Conservation (phyloP, 2,113 vertebrate species). For the Tringa solitaria region DNA sequence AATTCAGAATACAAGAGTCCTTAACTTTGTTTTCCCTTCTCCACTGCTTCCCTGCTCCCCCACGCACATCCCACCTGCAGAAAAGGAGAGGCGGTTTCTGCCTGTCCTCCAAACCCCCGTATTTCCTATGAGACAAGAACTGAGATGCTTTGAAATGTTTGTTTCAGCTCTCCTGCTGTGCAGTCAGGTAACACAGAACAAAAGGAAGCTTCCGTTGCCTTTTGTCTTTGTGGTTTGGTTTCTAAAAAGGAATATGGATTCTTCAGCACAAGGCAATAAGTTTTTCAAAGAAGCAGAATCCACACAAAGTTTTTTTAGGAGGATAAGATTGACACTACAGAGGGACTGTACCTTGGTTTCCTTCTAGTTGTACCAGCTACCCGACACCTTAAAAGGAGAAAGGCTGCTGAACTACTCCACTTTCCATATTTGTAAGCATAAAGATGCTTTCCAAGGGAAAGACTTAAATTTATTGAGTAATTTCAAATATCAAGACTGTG, state of each 20-base stretch:
- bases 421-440: not conserved
- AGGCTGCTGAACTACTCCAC: not conserved
- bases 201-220: slow-evolving; percentile 15
- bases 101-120: not conserved
- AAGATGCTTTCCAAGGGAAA: not conserved
- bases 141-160: not conserved
- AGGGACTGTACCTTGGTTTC: not conserved
- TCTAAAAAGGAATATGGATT: not conserved
- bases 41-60: not conserved
- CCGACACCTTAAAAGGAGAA: not conserved
- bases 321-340: not conserved
- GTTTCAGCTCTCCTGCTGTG: slow-evolving; percentile 31
- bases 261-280: not conserved
- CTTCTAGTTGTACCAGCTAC: not conserved
- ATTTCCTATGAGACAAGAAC: not conserved
- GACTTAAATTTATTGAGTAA: not conserved
- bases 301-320: not conserved
- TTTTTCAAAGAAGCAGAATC: not conserved
- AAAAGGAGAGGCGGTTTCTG: not conserved
- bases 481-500: not conserved
- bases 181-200: not conserved
- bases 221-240: slow-evolving; percentile 30
- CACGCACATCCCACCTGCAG: not conserved
- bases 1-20: not conserved
- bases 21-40: not conserved